A percentile compares a stretch with the other conserved stretches of the same genome.
Conservation (phyloP, 2,888 invertebrate genomes). For the Taenaris catops region DNA sequence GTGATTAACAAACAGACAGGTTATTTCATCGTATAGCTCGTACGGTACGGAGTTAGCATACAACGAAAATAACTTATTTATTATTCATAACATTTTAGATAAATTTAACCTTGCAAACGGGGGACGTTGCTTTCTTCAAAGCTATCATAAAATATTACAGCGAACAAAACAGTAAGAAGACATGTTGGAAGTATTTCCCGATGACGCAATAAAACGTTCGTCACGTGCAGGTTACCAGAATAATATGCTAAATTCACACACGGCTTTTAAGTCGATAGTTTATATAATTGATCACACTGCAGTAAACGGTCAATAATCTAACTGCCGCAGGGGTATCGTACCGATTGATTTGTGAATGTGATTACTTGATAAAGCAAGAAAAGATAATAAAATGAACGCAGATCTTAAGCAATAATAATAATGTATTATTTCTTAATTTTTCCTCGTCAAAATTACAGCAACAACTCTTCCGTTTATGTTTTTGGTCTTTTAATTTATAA, state of each 20-base stretch:
- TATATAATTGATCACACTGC: slow-evolving; percentile 19
- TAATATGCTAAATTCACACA: slow-evolving; percentile 18
- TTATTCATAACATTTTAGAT: neutral
- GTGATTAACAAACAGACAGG: no score
- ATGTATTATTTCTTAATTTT: no score
- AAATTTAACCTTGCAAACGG: slow-evolving; percentile 3
- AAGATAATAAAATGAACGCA: no score
- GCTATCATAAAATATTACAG: slow-evolving; percentile 11
- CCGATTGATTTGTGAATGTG: no score
- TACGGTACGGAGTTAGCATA: neutral
- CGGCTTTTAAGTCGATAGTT: slow-evolving; percentile 21
- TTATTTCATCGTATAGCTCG: no score
- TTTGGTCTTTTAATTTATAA: no score
- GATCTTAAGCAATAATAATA: no score
- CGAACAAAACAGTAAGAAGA: slow-evolving; percentile 10
- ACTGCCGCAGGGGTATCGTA: no score
- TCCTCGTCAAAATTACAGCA: no score
- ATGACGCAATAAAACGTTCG: slow-evolving; percentile 23
- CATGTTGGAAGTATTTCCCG: slow-evolving; percentile 21
- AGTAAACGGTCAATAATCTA: no score
- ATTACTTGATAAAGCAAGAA: no score
- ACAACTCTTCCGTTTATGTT: no score
- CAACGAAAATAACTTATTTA: slow-evolving; percentile 1
- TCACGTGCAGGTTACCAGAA: slow-evolving; percentile 27
- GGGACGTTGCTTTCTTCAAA: slow-evolving; percentile 10